These are phyloP conservation scores for Drosophila mimetica DNA, from an alignment of 2,888 invertebrate genomes.

Conservation along the genomic window DNA sequence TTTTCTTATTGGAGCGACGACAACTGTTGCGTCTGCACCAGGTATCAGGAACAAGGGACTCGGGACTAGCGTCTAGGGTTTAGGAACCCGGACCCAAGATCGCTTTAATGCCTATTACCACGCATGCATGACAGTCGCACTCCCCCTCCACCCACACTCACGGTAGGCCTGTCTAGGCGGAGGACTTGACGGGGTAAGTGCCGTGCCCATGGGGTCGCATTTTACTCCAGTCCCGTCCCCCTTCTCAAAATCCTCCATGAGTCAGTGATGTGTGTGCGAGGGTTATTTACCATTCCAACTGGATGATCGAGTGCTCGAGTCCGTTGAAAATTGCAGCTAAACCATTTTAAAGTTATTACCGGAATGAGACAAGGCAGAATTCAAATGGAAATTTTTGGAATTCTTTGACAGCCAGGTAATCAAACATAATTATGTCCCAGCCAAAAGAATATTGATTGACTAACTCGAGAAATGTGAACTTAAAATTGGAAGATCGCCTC, in stretches of 20 bases:
- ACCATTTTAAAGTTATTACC: constrained; percentile 32
- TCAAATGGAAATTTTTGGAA: constrained; percentile 34
- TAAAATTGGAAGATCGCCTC: neutral
- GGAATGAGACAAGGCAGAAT: constrained; percentile 22
- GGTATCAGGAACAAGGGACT: constrained; percentile 1
- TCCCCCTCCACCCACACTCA: constrained; percentile 45
- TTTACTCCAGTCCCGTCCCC: constrained; percentile 45
- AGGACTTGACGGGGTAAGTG: constrained; percentile 47
- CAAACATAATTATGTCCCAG: constrained; percentile 31
- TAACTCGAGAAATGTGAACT: neutral
- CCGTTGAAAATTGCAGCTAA: constrained; percentile 37
- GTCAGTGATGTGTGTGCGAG: constrained; percentile 33
- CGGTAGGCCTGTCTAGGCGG: constrained; percentile 28
- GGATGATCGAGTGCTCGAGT: constrained; percentile 34
- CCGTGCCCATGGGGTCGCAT: constrained; percentile 62
- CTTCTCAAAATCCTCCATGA: constrained; percentile 26
- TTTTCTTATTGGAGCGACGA: constrained; percentile 59
- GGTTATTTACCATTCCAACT: constrained; percentile 35
- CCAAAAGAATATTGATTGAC: constrained; percentile 36
- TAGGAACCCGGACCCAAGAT: constrained; percentile 35
- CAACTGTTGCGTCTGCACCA: constrained; percentile 49
- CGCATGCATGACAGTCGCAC: constrained; percentile 73
- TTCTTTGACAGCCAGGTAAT: constrained; percentile 30
- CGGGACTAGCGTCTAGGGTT: constrained; percentile 30
- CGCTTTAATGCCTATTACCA: constrained; percentile 74